Base-by-base conservation (phyloP, 2,113 vertebrate species). In the Fulmarus glacialis region DNA sequence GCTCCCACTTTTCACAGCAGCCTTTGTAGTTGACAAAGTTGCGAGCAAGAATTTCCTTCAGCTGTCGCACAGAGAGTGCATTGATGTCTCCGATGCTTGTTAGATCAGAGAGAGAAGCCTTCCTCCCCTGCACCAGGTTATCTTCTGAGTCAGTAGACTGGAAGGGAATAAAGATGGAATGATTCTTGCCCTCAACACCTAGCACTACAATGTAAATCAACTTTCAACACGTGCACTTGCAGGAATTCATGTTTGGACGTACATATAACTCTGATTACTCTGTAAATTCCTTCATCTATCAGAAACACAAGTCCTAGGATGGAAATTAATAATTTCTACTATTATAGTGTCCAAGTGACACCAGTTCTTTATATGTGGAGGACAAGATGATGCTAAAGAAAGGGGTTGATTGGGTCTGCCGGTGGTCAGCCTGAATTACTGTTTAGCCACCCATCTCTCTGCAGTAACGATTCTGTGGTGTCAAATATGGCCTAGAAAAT, bases 1-100 rank as follows among this genome's bases (percentile, higher is more conserved):
- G 98, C 97, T 99, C 99, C 99, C 99, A 99, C 94, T 99, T 99
- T 92, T 99, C 99, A 92, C 99, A 99, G 98, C 99, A 99, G 98
- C 99, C 99, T 96, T 99, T 99, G 97, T 99, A 99, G 98, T 99
- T 98, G 47, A 99, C 99, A 4, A 99, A 99, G 98, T 99, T 99
- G 45, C 99, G 98, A 50, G 99, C 99, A 5, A 99, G 98, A 64
- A 99, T 99, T 90, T 99, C 99, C 93, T 99, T 99, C 84, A 99
- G 98, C 98, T 99, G 99, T 3, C 99, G 98, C 60, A 99, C 99
- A 0, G 99, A 99, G 58, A 99, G 98, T 3, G 89, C 97, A 43
- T 99, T 99, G 7, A 99, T 98, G 97, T 99, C 99, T 6, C 99
- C 98, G 11, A 98, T 38, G 48, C 98, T 94, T 0, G 88, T 97